These are phyloP conservation scores for Penaeus japonicus DNA, from an alignment of 1,140 invertebrate species.

Conservation along the genomic window DNA sequence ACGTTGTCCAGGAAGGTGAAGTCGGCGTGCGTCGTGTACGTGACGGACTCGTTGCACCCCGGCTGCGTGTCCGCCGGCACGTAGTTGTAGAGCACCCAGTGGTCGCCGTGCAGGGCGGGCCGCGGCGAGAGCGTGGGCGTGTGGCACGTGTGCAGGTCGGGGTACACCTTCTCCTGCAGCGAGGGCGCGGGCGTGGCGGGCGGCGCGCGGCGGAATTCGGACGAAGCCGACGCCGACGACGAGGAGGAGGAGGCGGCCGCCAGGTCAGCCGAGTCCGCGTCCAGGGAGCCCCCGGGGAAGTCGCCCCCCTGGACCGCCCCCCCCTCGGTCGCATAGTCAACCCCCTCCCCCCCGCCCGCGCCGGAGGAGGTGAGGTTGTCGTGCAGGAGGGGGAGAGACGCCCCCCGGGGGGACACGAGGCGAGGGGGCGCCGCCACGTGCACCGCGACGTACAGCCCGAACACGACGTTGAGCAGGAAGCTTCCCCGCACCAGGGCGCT, in stretches of 20 bases:
- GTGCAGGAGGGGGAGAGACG: constrained; percentile 34
- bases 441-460: constrained; percentile 55
- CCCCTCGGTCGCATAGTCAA: background rate
- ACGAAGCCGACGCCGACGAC: constrained; percentile 37
- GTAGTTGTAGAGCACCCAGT: constrained; percentile 91
- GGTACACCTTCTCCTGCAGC: constrained; percentile 57
- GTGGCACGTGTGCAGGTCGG: constrained; percentile 56
- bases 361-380: constrained; percentile 55
- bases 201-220: background rate
- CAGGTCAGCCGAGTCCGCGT: background rate
- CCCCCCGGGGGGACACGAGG: constrained; percentile 23
- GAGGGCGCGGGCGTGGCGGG: constrained; percentile 46
- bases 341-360: background rate
- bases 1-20: constrained; percentile 91
- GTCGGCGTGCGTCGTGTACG: constrained; percentile 91
- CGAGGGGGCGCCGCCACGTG: constrained; percentile 45
- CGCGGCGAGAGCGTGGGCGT: constrained; percentile 42
- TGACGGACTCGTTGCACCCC: constrained; percentile 82
- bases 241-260: constrained; percentile 19
- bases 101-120: constrained; percentile 45
- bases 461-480: constrained; percentile 55
- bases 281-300: background rate
- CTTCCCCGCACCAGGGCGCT: constrained; percentile 56
- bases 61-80: constrained; percentile 68
- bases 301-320: background rate